Evolutionary conservation across 2,113 vertebrate species (phyloP).

Genomic region (Poeciliopsis retropinna): DNA sequence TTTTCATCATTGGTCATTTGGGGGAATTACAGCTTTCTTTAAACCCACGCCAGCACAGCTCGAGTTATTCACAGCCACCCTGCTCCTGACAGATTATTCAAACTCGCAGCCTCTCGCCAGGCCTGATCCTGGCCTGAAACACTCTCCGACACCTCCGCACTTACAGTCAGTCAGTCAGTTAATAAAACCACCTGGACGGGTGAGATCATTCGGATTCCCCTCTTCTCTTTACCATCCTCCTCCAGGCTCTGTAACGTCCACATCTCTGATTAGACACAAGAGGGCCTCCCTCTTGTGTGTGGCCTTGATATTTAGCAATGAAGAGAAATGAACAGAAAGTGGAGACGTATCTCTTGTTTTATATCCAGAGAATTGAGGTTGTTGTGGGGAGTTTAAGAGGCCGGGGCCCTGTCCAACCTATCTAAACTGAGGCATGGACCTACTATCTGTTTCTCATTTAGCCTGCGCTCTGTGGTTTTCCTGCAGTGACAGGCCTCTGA

Average conservation of each 20-base stretch:
- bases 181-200: constrained; percentile 51
- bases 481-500: constrained; percentile 69
- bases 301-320: constrained; percentile 13
- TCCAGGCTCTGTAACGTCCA: constrained; percentile 47
- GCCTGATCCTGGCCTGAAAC: neutral
- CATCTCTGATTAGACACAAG: constrained; percentile 47
- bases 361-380: constrained; percentile 6
- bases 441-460: constrained; percentile 79
- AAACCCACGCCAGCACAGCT: constrained; percentile 5
- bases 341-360: constrained; percentile 12
- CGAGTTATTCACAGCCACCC: constrained; percentile 2
- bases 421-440: constrained; percentile 61
- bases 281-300: constrained; percentile 11
- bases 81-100: constrained; percentile 12
- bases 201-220: constrained; percentile 47
- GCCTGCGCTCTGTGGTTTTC: constrained; percentile 64
- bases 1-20: too few relatives aligned
- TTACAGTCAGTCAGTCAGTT: constrained; percentile 39
- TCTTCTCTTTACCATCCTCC: constrained; percentile 46
- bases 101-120: constrained; percentile 7
- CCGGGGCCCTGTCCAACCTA: constrained; percentile 24
- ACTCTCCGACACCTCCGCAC: constrained; percentile 30
- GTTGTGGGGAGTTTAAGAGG: neutral
- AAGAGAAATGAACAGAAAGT: constrained; percentile 19
- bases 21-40: neutral